Base-by-base conservation (phyloP, 1,140 invertebrate genomes). In the Archivesica marissinica region DNA sequence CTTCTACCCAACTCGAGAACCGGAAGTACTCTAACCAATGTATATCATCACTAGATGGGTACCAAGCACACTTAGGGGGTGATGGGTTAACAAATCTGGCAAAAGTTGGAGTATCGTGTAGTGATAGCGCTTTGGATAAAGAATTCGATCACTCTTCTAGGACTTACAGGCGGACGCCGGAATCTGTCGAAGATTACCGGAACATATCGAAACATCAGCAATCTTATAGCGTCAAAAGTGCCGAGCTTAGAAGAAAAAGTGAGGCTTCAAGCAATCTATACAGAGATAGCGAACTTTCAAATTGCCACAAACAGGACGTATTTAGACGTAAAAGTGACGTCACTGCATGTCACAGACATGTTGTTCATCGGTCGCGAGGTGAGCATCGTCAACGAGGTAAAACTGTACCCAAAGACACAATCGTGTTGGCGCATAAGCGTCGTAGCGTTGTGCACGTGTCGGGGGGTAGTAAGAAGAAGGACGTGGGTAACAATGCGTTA, bases 391-490 rank as follows among this genome's bases (percentile, higher is more conserved):
- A 47, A 41, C 30, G 35, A 20, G 20, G 50, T 4, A 76, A 38
- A 59, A 25, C 39, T 7, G 13, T 17, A 7, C 4, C 50, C 6
- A 56, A 76, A 33, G 74, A 77, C 38, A 33, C 75, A 2, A 23
- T 23, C 17, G 75, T 77, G 15, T 38, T 77, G 20, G 33, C 47
- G 2, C 75, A 77, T 77, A 52, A 61, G 23, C 52, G 56, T 6
- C 52, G 75, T 13, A 77, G 75, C 44, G 75, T 77, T 59, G 75
- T 77, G 11, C 75, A 77, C 35, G 75, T 77, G 39, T 77, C 75
- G 4, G 75, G 75, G 1, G 56, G 56, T 23, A 77, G 75, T 50
- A 72, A 47, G 33, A 64, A 64, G 3, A 7, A 1, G 28, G n/a
- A 47, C 41, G 68, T 44, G 15, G 38, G 25, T 2, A 38, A 30